These are phyloP conservation scores for Rhinophrynus dorsalis DNA, from an alignment of 2,797 vertebrate species.

Conservation along the genomic window DNA sequence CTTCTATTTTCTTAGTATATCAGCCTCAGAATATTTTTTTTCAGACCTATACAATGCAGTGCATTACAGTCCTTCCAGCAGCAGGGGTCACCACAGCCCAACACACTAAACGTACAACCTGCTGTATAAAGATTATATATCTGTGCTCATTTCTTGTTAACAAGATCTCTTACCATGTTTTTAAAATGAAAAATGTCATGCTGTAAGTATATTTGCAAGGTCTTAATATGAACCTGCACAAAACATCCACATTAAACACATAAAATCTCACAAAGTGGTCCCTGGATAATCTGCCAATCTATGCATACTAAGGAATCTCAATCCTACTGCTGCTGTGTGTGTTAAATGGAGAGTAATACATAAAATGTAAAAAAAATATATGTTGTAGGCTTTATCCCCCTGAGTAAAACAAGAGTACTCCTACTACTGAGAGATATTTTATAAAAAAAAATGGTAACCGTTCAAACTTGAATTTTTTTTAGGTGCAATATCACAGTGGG, in stretches of 20 bases:
- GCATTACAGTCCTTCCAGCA: background rate
- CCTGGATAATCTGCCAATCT: background rate
- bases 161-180: background rate
- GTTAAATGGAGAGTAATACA: no score
- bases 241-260: background rate
- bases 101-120: background rate
- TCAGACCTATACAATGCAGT: background rate
- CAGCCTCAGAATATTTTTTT: no score
- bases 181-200: background rate
- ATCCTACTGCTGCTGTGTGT: no score
- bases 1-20: no score
- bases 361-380: no score
- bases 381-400: no score
- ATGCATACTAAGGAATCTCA: no score
- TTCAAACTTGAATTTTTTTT: no score
- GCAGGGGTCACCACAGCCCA: conserved; percentile 18
- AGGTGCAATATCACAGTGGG: no score
- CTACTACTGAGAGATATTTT: no score
- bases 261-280: background rate
- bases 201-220: background rate
- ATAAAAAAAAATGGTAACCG: no score
- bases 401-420: no score
- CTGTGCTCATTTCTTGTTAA: background rate
- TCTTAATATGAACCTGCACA: background rate
- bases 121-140: background rate